Base-by-base conservation (phyloP, 2,888 invertebrate species). In the Monopis laevigella region DNA sequence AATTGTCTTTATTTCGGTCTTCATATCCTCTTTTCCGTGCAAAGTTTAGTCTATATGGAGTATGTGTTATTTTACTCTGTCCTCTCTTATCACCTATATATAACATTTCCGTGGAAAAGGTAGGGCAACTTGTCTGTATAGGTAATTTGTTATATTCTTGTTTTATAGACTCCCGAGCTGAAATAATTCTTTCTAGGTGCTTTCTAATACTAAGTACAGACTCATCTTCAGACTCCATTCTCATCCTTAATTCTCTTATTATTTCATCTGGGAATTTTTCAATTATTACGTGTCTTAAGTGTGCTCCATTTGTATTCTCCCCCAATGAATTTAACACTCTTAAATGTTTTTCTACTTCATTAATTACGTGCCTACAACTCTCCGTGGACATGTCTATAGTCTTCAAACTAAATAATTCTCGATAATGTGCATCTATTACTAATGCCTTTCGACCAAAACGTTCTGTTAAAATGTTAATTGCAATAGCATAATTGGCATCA, bases 261-360 rank as follows among this genome's bases (percentile, higher is more conserved):
- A 48, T 40, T 41, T 55, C 44, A 45, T 55, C 51, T 13, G 52
- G 38, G 2, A 51, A 48, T 11, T 43, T 41, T 13, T 53, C 32
- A n/a, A 55, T 47, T 19, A 50, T 29, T 3, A 53, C 21, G 39
- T 51, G 50, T 32, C 48, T 39, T 42, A 36, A 18, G n/a, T 36
- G 19, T 5, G 18, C 19, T 18, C 18, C 17, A 3, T 36, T n/a
- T 6, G 19, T 12, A n/a, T 36, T 18, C 11, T 36, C 19, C 2
- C 19, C 19, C 2, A 36, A 18, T 3, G 36, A 18, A 4, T 36
- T 6, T 16, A 36, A n/a, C 6, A 36, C 19, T 3, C 36, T 14
- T 36, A 36, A 36, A 36, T 36, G 16, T 36, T 19, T 16, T 18
- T 55, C 50, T 5, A 54, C 47, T 30, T 48, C 47, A 43, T 48